Conservation (phyloP, 2,797 vertebrate genomes). For the Labeo calbasu region DNA sequence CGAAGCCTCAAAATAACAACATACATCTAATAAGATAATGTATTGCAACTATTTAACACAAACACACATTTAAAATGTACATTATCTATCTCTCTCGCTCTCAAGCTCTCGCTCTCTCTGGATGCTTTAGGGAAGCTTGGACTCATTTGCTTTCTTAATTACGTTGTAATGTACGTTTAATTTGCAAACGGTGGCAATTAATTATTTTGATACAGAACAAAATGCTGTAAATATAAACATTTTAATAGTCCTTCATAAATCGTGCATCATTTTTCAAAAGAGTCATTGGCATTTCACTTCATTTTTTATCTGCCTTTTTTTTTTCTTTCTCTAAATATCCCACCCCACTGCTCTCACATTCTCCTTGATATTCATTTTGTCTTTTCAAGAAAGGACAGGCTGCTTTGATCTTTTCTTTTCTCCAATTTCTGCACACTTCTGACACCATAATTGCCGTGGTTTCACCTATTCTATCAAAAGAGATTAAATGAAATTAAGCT, state of each 20-base stretch:
- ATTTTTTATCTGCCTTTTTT: slow-evolving; percentile 68
- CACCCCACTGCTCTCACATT: slow-evolving; percentile 68
- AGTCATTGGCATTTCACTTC: slow-evolving; percentile 75
- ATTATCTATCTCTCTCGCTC: slow-evolving; percentile 70
- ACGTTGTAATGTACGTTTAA: slow-evolving; percentile 86
- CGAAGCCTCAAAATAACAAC: slow-evolving; percentile 31
- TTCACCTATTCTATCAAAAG: slow-evolving; percentile 75
- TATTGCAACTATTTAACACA: slow-evolving; percentile 37
- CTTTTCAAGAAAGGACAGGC: slow-evolving; percentile 64
- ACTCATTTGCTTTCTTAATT: slow-evolving; percentile 86
- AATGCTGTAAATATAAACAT: slow-evolving; percentile 84
- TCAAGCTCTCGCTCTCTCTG: slow-evolving; percentile 70
- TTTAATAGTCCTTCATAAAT: slow-evolving; percentile 80
- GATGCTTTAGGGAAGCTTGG: slow-evolving; percentile 72
- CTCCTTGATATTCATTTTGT: slow-evolving; percentile 77
- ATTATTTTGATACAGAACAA: slow-evolving; percentile 83
- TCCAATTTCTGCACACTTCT: slow-evolving; percentile 76
- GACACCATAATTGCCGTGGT: slow-evolving; percentile 71
- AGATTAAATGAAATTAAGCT: slow-evolving; percentile 77
- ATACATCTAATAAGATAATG: slow-evolving; percentile 44
- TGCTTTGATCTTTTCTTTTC: slow-evolving; percentile 73
- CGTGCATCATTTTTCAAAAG: slow-evolving; percentile 79
- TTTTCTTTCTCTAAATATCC: slow-evolving; percentile 54
- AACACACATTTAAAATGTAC: slow-evolving; percentile 55
- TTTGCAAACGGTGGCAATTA: slow-evolving; percentile 84